These are phyloP conservation scores for Caerostris darwini DNA, from an alignment of 1,140 invertebrate species.

Conservation along the genomic window DNA sequence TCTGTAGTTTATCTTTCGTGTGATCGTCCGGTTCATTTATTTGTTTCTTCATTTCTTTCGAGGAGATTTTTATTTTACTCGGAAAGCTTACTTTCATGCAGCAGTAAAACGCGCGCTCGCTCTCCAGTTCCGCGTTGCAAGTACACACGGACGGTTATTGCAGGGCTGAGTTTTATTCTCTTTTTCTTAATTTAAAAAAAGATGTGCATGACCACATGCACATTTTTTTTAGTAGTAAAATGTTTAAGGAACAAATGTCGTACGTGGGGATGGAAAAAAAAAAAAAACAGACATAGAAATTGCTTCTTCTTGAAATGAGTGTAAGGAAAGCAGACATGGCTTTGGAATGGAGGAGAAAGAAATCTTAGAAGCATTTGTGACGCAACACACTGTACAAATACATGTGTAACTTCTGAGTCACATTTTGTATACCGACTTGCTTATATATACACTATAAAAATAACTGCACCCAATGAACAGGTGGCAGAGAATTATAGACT, in stretches of 20 bases:
- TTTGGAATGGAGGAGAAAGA: not conserved
- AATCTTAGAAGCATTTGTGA: not conserved
- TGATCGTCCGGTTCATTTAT: constrained; percentile 30
- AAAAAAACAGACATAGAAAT: not conserved
- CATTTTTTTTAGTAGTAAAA: constrained; percentile 62
- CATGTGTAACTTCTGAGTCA: too few relatives aligned
- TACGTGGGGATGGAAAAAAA: constrained; percentile 46
- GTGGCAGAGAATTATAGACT: too few relatives aligned
- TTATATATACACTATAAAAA: too few relatives aligned
- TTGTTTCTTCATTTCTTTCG: constrained; percentile 63
- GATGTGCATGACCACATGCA: not conserved
- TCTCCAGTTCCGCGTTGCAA: constrained; percentile 13
- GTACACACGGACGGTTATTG: constrained; percentile 45
- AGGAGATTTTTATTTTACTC: constrained; percentile 16
- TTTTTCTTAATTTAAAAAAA: not conserved
- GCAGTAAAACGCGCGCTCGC: constrained; percentile 40
- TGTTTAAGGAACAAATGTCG: constrained; percentile 50
- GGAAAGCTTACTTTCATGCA: constrained; percentile 35
- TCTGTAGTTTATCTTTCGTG: constrained; percentile 60
- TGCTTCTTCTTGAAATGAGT: not conserved
- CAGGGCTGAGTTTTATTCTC: not conserved
- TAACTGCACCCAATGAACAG: too few relatives aligned
- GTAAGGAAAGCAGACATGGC: not conserved
- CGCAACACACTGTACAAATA: too few relatives aligned
- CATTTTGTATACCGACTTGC: too few relatives aligned